These are phyloP conservation scores for Hypothenemus hampei DNA, from an alignment of 1,140 invertebrate species.

Conservation along the genomic window DNA sequence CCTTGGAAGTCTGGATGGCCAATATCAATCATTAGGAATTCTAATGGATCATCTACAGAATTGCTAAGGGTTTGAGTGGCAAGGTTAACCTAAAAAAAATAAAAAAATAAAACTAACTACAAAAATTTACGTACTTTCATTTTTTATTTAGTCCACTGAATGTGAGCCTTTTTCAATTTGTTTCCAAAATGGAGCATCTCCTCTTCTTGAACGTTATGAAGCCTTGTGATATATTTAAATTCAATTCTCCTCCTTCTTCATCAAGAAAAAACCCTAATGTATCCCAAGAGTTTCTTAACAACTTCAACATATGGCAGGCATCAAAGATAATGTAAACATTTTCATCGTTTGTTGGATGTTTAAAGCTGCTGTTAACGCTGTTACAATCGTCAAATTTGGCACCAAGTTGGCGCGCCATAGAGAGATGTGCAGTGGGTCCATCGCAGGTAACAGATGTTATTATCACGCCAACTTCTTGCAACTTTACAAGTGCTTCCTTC, in stretches of 20 bases:
- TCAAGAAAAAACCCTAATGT: neutral
- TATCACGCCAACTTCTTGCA: constrained; percentile 21
- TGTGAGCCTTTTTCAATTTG: neutral
- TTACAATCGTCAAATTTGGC: constrained; percentile 28
- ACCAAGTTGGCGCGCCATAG: constrained; percentile 24
- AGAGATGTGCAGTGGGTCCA: constrained; percentile 30
- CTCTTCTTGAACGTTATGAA: neutral
- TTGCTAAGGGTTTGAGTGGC: neutral
- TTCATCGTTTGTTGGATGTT: constrained; percentile 2
- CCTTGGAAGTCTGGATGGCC: neutral
- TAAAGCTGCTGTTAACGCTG: constrained; percentile 19
- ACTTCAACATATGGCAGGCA: constrained; percentile 12
- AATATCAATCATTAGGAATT: neutral
- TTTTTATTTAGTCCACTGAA: neutral
- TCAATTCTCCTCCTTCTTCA: constrained; percentile 66
- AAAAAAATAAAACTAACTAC: neutral
- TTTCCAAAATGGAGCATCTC: neutral
- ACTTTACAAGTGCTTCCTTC: constrained; percentile 19
- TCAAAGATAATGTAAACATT: constrained; percentile 5
- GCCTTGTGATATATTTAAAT: constrained; percentile 47
- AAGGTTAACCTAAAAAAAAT: neutral
- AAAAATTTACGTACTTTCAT: neutral
- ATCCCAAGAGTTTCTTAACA: neutral
- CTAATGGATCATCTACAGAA: neutral
- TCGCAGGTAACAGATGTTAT: constrained; percentile 33